Base-by-base conservation (phyloP, 2,888 invertebrate genomes). In the Dioctria rufipes region DNA sequence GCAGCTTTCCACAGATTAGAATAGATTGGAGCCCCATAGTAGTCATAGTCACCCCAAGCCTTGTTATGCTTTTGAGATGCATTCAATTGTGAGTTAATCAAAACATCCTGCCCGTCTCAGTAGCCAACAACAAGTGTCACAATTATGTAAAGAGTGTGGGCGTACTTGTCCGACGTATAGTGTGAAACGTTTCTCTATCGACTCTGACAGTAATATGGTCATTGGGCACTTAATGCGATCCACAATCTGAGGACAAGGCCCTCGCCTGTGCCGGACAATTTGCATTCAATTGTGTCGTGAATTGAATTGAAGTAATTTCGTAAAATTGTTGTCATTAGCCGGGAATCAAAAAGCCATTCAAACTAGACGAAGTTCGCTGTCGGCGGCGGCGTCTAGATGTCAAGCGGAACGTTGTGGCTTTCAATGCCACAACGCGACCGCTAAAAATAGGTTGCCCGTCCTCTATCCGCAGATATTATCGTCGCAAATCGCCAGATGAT, bases 231-330 rank as follows among this genome's bases (percentile, higher is more conserved):
- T 58, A 58, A 54, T 46, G 25, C 46, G 25, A 8, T 54, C 67
- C 67, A 42, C 66, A 5, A 13, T 6, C 40, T 39, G 73, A 39
- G 73, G 54, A 51, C 54, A 54, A 73, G 40, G 13, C 60, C 58
- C 73, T 49, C 42, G 13, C n/a, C 37, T 37, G 13, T 6, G 13
- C 37, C 77, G 58, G 43, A 37, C 63, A 61, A 63, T 63, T 77
- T 77, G 77, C 58, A 73, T 73, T 73, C 73, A 73, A 63, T 63
- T 77, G 25, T 25, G 63, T 46, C 51, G 60, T 49, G 63, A 49
- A 77, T 77, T 63, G 63, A 63, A 77, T 61, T 63, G 77, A 37
- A 77, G 77, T 77, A 77, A 77, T 77, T 77, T 77, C 63, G n/a
- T 63, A 63, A 77, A 77, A 77, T 77, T 77, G 77, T 46, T 61